These are phyloP conservation scores for Himalopsyche tibetana DNA, from an alignment of 2,888 invertebrate genomes.

Conservation along the genomic window DNA sequence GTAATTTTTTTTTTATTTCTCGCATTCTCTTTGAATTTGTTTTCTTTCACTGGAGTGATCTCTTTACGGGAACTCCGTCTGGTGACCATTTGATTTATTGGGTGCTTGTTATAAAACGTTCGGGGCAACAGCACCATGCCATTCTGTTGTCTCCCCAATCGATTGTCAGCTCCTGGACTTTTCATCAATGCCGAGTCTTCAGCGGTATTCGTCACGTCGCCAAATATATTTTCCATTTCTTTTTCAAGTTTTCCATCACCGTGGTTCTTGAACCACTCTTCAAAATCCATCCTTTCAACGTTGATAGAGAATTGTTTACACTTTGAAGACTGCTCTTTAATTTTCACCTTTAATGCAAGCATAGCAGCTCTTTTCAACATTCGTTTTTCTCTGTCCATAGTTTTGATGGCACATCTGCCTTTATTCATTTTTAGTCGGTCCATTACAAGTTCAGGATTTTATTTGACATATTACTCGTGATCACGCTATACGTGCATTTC, in stretches of 20 bases:
- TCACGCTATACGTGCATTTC: background rate
- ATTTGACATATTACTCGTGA: background rate
- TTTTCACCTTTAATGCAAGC: background rate
- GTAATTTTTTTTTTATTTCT: background rate
- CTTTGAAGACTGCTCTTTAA: background rate
- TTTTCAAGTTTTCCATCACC: background rate
- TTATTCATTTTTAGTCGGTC: no score
- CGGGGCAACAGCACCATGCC: constrained; percentile 73
- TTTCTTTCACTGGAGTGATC: constrained; percentile 36
- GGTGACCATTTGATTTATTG: constrained; percentile 60
- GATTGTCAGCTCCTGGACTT: constrained; percentile 62
- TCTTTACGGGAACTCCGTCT: constrained; percentile 8
- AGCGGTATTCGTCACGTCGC: constrained; percentile 5
- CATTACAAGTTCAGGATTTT: no score
- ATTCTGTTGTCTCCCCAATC: constrained; percentile 74
- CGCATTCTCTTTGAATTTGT: background rate
- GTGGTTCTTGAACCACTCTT: constrained; percentile 14
- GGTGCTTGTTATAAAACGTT: constrained; percentile 71
- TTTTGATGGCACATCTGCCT: background rate
- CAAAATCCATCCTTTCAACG: constrained; percentile 51
- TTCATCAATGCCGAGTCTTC: constrained; percentile 33
- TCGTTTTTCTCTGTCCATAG: constrained; percentile 6
- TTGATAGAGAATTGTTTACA: constrained; percentile 14
- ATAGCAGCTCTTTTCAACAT: background rate
- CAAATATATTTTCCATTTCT: constrained; percentile 52